These are phyloP conservation scores for Steinernema hermaphroditum DNA, from an alignment of 2,888 invertebrate genomes.

Conservation along the genomic window DNA sequence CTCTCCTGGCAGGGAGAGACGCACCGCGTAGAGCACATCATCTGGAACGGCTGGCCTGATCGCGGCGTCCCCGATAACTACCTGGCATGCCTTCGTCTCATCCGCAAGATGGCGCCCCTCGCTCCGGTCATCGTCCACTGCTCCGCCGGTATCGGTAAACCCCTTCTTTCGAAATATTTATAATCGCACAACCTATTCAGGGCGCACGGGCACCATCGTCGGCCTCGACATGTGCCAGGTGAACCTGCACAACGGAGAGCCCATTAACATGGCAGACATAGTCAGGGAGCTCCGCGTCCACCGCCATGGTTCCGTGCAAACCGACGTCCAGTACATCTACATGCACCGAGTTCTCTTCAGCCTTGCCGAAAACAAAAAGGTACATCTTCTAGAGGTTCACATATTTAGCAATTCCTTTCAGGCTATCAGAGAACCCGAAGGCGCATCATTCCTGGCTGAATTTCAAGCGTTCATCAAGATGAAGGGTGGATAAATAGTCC, in stretches of 20 bases:
- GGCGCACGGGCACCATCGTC: constrained; percentile 59
- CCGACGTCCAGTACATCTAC: constrained; percentile 52
- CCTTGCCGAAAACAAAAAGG: constrained; percentile 49
- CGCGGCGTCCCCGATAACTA: constrained; percentile 53
- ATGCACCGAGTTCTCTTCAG: constrained; percentile 53
- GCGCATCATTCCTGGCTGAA: background rate
- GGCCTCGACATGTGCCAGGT: constrained; percentile 50
- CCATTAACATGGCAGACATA: constrained; percentile 39
- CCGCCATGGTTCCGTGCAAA: constrained; percentile 49
- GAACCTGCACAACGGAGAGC: constrained; percentile 45
- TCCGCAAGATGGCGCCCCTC: constrained; percentile 34
- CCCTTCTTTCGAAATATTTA: background rate
- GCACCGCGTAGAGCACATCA: constrained; percentile 44
- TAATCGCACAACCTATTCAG: too few species aligned
- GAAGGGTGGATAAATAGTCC: constrained; percentile 8
- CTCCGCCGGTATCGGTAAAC: constrained; percentile 47
- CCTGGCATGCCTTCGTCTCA: constrained; percentile 44
- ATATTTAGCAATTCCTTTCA: too few species aligned
- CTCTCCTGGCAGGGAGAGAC: constrained; percentile 40
- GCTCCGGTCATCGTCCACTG: constrained; percentile 37
- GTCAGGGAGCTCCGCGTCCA: constrained; percentile 44
- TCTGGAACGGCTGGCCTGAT: constrained; percentile 58
- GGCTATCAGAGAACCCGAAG: constrained; percentile 4
- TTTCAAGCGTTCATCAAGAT: constrained; percentile 31
- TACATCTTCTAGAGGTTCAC: too few species aligned